Evolutionary conservation across 2,113 vertebrate species (phyloP), one percentile per base, ranked within the genome.

Genomic region (Stercorarius parasiticus): DNA sequence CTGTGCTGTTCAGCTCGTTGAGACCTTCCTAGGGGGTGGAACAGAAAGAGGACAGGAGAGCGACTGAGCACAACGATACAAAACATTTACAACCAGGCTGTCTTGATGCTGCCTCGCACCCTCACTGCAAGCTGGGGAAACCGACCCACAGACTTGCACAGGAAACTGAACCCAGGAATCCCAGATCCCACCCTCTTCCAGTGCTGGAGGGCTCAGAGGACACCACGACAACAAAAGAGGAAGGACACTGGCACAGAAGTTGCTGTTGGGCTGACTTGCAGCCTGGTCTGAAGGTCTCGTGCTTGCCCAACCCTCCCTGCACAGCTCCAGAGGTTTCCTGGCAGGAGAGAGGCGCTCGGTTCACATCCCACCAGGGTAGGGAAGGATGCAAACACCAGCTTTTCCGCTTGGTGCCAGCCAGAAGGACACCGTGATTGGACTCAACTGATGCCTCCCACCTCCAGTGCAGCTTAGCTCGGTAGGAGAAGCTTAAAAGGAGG

Each of bases 21-120:
- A 99, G 98, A 53, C 99, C 99, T 96, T 99, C 99, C 99, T 99
- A 97, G 22, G 52, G 58, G n/a, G 58, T n/a, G n/a, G n/a, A 34
- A 82, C 3, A 82, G 13, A n/a, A 52, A 64, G 26, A 64, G 43
- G 13, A 67, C 38, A 64, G 50, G 23, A 85, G 36, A 38, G 50
- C 38, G 17, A 67, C 19, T 29, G 55, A 62, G 21, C 40, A 47
- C 20, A 10, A 13, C 4, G 0, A 21, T 34, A 43, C 16, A 15
- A 45, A 32, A 16, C 47, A 52, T 36, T 69, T 53, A 58, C 29
- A 81, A 71, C 36, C 29, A 52, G 32, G 49, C 86, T 82, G 29
- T 34, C 43, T 12, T 8, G 11, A 64, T 53, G 55, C 88, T 88
- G n/a, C 29, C 50, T 50, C 32, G n/a, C 58, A 12, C 23, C 49